phyloP scores from a whole-genome alignment of 53 echinoderm and acorn worm genomes.

The Luidia sarsii region DNA sequence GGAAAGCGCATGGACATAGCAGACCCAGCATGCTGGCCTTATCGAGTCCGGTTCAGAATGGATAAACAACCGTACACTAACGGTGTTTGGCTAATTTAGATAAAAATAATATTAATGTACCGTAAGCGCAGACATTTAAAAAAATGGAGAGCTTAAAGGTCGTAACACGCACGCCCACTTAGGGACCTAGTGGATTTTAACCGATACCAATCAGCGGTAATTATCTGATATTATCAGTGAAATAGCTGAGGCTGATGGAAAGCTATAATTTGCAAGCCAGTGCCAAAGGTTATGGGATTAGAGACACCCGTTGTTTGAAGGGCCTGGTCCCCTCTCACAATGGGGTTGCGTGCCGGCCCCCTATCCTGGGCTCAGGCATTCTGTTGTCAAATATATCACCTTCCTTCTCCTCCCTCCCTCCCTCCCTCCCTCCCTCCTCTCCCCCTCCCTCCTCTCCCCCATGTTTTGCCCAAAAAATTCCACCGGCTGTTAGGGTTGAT shows the following conservation, averaged over 20 bases:
- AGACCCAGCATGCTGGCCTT: too few relatives aligned
- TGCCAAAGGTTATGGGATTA: conserved; percentile 46
- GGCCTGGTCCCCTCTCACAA: background rate
- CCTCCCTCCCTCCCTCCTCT: too few relatives aligned
- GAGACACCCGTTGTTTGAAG: conserved; percentile 16
- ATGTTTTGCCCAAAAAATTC: conserved; percentile 55
- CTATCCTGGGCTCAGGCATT: conserved; percentile 3
- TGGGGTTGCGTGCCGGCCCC: conserved; percentile 25
- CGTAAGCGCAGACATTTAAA: too few relatives aligned
- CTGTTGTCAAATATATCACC: conserved; percentile 45
- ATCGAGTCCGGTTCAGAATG: too few relatives aligned
- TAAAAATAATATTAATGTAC: too few relatives aligned
- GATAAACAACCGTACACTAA: too few relatives aligned
- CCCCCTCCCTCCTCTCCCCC: too few relatives aligned
- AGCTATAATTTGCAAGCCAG: conserved; percentile 1
- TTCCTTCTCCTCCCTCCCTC: too few relatives aligned
- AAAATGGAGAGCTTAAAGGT: conserved; percentile 40
- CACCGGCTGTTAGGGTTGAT: conserved; percentile 53
- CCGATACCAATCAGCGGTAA: conserved; percentile 24
- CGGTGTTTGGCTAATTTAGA: too few relatives aligned
- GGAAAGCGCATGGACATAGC: too few relatives aligned
- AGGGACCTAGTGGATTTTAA: conserved; percentile 2
- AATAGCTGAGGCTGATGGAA: background rate
- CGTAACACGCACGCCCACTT: conserved; percentile 9
- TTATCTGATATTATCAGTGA: conserved; percentile 42